phyloP scores from a whole-genome alignment of 2,888 invertebrate genomes.

The Campoplex capitator region DNA sequence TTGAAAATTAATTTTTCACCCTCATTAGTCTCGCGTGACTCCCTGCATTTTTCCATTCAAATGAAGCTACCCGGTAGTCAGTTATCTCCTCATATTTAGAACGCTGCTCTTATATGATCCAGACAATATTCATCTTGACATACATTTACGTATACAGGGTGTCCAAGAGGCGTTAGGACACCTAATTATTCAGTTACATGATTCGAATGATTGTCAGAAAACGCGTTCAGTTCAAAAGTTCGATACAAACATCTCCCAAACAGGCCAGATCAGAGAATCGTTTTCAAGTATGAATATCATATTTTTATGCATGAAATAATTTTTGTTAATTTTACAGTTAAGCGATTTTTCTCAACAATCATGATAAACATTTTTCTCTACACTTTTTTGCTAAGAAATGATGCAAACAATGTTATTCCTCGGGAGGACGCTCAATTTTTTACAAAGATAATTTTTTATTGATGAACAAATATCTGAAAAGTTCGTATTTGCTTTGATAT shows the following conservation, averaged over 20 bases:
- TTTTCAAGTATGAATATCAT: too few relatives aligned
- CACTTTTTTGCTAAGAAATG: too few relatives aligned
- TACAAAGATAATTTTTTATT: too few relatives aligned
- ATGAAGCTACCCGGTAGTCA: conserved; percentile 12
- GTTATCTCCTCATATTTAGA: not conserved
- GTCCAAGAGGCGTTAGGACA: not conserved
- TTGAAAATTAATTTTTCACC: conserved; percentile 61
- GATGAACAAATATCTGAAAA: too few relatives aligned
- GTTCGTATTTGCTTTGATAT: too few relatives aligned
- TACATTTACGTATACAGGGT: not conserved
- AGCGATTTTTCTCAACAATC: too few relatives aligned
- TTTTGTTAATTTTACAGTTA: too few relatives aligned
- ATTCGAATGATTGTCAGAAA: not conserved
- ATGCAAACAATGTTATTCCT: too few relatives aligned
- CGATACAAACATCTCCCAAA: not conserved
- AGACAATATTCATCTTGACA: not conserved
- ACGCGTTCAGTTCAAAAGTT: not conserved
- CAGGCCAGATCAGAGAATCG: too few relatives aligned
- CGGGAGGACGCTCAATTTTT: too few relatives aligned
- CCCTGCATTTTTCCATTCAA: conserved; percentile 39
- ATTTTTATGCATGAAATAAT: not conserved
- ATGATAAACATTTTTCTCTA: too few relatives aligned
- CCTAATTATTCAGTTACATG: not conserved
- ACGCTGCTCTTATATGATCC: not conserved
- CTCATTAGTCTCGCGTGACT: conserved; percentile 51